Base-by-base conservation (phyloP, 2,888 invertebrate genomes). In the Nomada fucata region DNA sequence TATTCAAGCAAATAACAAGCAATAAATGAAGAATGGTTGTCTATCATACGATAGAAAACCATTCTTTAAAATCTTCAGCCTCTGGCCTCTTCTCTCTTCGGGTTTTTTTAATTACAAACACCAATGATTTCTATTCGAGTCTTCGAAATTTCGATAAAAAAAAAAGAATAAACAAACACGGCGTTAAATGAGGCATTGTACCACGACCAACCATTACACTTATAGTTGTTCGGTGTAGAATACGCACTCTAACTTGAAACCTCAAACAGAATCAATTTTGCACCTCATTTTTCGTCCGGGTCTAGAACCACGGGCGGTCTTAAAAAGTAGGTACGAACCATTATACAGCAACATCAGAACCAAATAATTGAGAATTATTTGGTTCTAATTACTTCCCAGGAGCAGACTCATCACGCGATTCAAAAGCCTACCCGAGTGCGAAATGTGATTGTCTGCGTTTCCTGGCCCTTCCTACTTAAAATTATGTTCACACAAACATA, bases 391-490 rank as follows among this genome's bases (percentile, higher is more conserved):
- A 9, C 5, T 7, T 42, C 55, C 68, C 68, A 68, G 55, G 68
- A 23, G 7, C 68, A 68, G 42, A 57, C 55, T 20, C 26, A 18
- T 68, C 44, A n/a, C 44, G 18, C 18, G 42, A 23, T 3, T 42
- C 0, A 26, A 11, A 5, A 26, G 57, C 57, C 64, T 20, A 44
- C 42, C 55, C 23, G 42, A 55, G 18, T 23, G 42, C 44, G 42
- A 44, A 55, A 57, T 44, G 55, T 18, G 44, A 69, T 18, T 11
- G 42, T 44, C 68, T 44, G 55, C 26, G 23, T 23, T n/a, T 26
- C 69, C 57, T 69, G 69, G 57, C 23, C 26, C 69, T 69, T 23
- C 69, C 44, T 69, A 69, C 23, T 55, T 68, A 55, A 13, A 26
- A 26, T 15, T 11, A 23, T 59, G 4, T 5, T 20, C 20, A 44